Evolutionary conservation across 2,888 invertebrate species (phyloP).

Genomic region (Brachyptera putata): DNA sequence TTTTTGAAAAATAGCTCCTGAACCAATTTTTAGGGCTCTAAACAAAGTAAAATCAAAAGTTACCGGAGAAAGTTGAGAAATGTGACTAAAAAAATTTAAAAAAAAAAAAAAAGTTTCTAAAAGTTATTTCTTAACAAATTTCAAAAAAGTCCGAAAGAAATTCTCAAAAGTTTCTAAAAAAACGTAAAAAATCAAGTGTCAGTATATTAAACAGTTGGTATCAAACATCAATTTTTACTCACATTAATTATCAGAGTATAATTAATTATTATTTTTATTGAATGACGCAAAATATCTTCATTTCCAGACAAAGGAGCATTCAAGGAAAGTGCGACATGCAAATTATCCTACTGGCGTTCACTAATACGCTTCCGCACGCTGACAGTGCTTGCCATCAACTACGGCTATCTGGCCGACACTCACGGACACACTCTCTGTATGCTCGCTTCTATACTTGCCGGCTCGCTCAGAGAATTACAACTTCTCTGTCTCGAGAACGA

Average conservation of each 20-base stretch:
- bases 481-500: not conserved
- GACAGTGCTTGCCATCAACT: slow-evolving; percentile 15
- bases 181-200: no score
- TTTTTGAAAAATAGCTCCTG: no score
- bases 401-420: slow-evolving; percentile 9
- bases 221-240: not conserved
- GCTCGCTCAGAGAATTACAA: not conserved
- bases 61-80: no score
- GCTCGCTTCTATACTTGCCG: not conserved
- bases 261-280: not conserved
- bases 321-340: not conserved
- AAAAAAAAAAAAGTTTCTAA: no score
- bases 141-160: no score
- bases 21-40: no score
- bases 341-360: slow-evolving; percentile 6
- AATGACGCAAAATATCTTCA: no score
- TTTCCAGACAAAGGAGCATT: slow-evolving; percentile 11
- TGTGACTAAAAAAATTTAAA: no score
- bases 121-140: no score
- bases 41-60: no score
- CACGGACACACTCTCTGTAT: not conserved
- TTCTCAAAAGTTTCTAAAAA: no score
- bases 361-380: slow-evolving; percentile 8
- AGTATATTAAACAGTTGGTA: no score
- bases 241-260: not conserved